phyloP scores from a whole-genome alignment of 2,113 vertebrate species.

The Mormyrus lacerda region DNA sequence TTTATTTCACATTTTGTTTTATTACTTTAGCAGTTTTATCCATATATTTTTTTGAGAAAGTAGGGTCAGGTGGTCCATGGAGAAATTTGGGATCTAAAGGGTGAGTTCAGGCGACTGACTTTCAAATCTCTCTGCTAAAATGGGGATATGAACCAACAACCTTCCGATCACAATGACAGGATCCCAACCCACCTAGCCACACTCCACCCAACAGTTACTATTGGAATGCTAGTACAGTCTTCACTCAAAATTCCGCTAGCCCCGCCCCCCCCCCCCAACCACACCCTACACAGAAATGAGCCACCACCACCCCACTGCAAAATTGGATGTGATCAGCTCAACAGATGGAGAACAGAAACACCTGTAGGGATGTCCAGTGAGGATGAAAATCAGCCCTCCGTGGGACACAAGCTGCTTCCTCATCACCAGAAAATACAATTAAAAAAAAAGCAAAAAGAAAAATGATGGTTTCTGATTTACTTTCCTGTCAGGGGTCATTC shows the following conservation, averaged over 20 bases:
- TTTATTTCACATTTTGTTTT: neutral
- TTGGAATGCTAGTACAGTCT: neutral
- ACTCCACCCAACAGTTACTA: neutral
- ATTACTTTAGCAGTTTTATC: neutral
- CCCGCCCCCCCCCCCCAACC: neutral
- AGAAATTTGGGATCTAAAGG: neutral
- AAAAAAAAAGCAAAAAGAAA: neutral
- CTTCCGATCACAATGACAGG: neutral
- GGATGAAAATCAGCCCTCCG: neutral
- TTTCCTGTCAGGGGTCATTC: conserved; percentile 15
- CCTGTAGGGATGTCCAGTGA: neutral
- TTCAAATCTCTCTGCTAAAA: neutral
- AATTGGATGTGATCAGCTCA: neutral
- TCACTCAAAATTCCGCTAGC: neutral
- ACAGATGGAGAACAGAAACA: neutral
- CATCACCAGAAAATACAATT: neutral
- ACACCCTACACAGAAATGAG: neutral
- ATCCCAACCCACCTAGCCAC: neutral
- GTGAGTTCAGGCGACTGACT: neutral
- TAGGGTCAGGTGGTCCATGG: neutral
- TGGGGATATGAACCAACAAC: neutral
- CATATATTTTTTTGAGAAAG: neutral
- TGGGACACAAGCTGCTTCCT: neutral
- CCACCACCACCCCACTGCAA: neutral
- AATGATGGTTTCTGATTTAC: neutral